Evolutionary conservation across 2,888 invertebrate species (phyloP), one percentile per base, ranked within the genome.

Genomic region (Alentia gelatinosa): DNA sequence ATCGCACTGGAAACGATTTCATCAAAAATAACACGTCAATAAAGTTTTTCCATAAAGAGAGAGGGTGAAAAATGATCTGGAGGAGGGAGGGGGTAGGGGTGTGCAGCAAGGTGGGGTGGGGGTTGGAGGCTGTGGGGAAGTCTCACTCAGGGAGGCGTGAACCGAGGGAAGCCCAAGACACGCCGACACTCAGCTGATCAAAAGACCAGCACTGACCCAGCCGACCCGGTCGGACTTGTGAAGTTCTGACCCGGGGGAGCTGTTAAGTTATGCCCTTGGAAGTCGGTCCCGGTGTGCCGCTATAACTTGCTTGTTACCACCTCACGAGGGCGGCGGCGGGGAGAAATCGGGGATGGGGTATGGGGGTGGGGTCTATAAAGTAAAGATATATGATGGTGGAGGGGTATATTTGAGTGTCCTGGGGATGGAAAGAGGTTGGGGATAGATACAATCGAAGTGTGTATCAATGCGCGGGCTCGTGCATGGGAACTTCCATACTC

Each of bases 221-320:
- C 37, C 39, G 79, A 79, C 35, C 79, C 39, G n/a, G 37, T 35
- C 19, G 79, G 19, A 79, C 23, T 35, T 35, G 79, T 79, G 35
- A 79, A 79, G 79, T 79, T 79, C 12, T 79, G 79, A 79, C 79
- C 79, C 39, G 35, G 39, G 79, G 79, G 39, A 79, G 37, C 39
- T 79, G 79, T 79, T 79, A 35, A 79, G 79, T 79, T 79, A 79
- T 79, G 79, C 79, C 39, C 79, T 79, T 35, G 37, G 79, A 79
- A 79, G 79, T 79, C 79, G 35, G 79, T 12, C 79, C 26, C 30
- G 74, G 74, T 74, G 74, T 26, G 30, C 30, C 39, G 79, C 37
- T 39, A 79, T 79, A 79, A 79, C 79, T 79, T 79, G 79, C 79
- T 79, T 79, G 79, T 79, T 79, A 79, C 79, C 79, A 35, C 26